These are phyloP conservation scores for Pachyrhynchus sulphureomaculatus DNA, from an alignment of 1,140 invertebrate genomes.

Conservation along the genomic window DNA sequence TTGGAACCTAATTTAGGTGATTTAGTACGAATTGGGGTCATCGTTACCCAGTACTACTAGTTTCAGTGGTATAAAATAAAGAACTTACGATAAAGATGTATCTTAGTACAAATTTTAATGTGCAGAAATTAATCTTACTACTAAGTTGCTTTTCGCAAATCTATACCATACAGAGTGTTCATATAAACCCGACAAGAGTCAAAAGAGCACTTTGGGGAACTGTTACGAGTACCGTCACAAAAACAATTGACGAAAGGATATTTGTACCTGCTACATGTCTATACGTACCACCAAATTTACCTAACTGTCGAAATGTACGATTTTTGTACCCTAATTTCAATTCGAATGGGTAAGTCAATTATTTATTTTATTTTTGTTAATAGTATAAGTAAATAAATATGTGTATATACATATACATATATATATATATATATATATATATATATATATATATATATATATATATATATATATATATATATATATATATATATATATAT, in stretches of 20 bases:
- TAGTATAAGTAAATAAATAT: too few relatives aligned
- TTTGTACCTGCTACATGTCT: conserved; percentile 46
- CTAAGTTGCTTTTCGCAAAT: background rate
- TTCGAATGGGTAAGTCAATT: conserved; percentile 30
- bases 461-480: too few relatives aligned
- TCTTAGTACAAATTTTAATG: too few relatives aligned
- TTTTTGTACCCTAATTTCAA: conserved; percentile 40
- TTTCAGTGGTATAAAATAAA: background rate
- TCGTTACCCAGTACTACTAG: background rate
- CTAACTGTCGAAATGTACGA: conserved; percentile 43
- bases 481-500: too few relatives aligned
- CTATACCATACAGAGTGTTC: background rate
- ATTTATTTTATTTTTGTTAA: too few relatives aligned
- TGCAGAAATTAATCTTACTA: too few relatives aligned
- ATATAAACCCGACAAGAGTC: conserved; percentile 6
- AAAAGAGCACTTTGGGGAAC: conserved; percentile 21
- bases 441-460: too few relatives aligned
- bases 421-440: too few relatives aligned
- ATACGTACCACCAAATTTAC: conserved; percentile 42
- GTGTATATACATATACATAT: too few relatives aligned
- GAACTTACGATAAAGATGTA: too few relatives aligned
- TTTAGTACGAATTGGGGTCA: background rate
- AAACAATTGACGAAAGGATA: conserved; percentile 36
- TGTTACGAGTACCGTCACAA: conserved; percentile 40
- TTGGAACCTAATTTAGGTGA: background rate